A percentile compares a stretch with the other conserved stretches of the same genome.
Conservation (phyloP, 2,797 vertebrate genomes). For the Anguilla anguilla region DNA sequence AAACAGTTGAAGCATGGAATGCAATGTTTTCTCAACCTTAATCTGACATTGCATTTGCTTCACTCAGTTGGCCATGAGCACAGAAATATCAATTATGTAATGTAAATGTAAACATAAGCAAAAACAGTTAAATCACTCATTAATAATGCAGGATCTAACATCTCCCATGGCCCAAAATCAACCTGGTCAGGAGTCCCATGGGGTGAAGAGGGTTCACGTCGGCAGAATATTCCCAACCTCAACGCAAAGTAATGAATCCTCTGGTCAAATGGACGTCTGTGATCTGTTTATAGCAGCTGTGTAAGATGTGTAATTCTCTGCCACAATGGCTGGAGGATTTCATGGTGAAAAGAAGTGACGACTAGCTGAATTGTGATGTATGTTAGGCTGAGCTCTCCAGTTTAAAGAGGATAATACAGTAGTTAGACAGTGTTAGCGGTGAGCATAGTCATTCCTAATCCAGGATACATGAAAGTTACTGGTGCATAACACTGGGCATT, state of each 20-base stretch:
- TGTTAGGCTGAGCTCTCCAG: background rate
- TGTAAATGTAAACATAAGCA: background rate
- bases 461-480: background rate
- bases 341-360: background rate
- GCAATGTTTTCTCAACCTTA: background rate
- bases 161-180: background rate
- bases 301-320: background rate
- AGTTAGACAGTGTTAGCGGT: background rate
- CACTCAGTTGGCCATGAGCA: background rate
- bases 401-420: background rate
- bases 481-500: background rate
- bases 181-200: background rate
- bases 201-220: background rate
- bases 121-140: background rate
- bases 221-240: background rate
- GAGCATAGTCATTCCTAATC: background rate
- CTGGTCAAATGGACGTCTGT: background rate
- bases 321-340: background rate
- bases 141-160: background rate
- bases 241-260: background rate
- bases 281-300: background rate
- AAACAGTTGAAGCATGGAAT: background rate
- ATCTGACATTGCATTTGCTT: background rate
- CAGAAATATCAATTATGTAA: background rate
- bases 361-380: background rate